Conservation (phyloP, 2,113 vertebrate species). For the Embiotoca jacksoni region DNA sequence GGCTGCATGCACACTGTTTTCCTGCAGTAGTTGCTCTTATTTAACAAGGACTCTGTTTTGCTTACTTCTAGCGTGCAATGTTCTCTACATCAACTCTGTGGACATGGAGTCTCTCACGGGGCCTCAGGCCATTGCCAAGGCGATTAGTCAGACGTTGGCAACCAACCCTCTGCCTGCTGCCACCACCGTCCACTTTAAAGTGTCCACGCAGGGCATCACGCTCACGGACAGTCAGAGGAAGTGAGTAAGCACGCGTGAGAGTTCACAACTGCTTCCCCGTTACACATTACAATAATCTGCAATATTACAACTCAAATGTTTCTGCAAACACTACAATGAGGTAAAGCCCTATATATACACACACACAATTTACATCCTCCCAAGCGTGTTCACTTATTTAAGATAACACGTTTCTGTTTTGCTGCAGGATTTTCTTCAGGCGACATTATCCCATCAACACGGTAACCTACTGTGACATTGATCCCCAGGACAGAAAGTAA, state of each 20-base stretch:
- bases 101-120: slow-evolving; percentile 98
- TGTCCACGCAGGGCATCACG: slow-evolving; percentile 95
- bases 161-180: slow-evolving; percentile 86
- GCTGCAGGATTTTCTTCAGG: slow-evolving; percentile 92
- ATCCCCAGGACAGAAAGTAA: slow-evolving; percentile 97
- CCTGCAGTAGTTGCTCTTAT: not conserved
- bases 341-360: no score
- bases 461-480: slow-evolving; percentile 93
- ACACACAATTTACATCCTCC: no score
- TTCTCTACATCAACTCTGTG: slow-evolving; percentile 96
- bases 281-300: no score
- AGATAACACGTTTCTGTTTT: not conserved
- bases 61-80: slow-evolving; percentile 89
- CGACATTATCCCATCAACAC: slow-evolving; percentile 96
- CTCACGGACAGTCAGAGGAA: slow-evolving; percentile 98
- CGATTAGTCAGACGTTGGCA: slow-evolving; percentile 89
- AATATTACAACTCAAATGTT: no score
- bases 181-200: slow-evolving; percentile 96
- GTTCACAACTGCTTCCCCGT: no score
- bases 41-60: not conserved
- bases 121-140: slow-evolving; percentile 95
- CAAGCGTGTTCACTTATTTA: no score
- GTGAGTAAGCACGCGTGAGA: slow-evolving; percentile 81
- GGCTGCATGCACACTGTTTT: not conserved
- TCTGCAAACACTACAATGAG: no score